These are phyloP conservation scores for Drosophila pachea DNA, from an alignment of 1,140 invertebrate species.

Conservation along the genomic window DNA sequence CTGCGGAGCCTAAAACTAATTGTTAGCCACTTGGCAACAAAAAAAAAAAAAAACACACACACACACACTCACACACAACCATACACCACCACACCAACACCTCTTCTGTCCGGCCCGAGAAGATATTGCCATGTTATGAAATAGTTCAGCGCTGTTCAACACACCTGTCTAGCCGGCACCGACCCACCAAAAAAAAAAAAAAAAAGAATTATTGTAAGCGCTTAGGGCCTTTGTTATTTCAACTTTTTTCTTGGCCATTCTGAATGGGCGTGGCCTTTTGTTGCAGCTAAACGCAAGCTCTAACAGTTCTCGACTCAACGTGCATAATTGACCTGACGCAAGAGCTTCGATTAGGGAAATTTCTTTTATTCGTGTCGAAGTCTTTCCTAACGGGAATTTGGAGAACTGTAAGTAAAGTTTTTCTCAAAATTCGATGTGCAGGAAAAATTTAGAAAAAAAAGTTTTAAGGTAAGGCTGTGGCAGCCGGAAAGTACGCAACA, in stretches of 20 bases:
- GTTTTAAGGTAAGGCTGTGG: no score
- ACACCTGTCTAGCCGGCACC: not conserved
- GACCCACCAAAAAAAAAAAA: not conserved
- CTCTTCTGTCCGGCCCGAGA: not conserved
- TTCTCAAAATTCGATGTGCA: no score
- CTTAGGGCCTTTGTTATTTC: conserved; percentile 9
- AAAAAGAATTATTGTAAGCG: conserved; percentile 1
- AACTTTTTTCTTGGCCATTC: not conserved
- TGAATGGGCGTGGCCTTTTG: conserved; percentile 8
- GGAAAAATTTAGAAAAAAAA: no score
- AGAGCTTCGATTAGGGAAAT: not conserved
- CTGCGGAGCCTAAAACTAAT: conserved; percentile 21
- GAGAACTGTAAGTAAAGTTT: no score
- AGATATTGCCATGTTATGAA: conserved; percentile 18
- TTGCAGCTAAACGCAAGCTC: conserved; percentile 14
- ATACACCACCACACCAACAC: not conserved
- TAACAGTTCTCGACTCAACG: not conserved
- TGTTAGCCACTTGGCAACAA: conserved; percentile 19
- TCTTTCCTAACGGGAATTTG: no score
- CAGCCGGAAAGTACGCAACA: no score
- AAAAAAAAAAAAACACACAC: conserved; percentile 5
- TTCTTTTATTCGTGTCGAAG: no score
- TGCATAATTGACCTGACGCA: conserved; percentile 1
- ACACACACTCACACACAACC: not conserved
- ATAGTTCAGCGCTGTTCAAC: conserved; percentile 16